These are phyloP conservation scores for Catocala fraxini DNA, from an alignment of 2,888 invertebrate species.

Conservation along the genomic window DNA sequence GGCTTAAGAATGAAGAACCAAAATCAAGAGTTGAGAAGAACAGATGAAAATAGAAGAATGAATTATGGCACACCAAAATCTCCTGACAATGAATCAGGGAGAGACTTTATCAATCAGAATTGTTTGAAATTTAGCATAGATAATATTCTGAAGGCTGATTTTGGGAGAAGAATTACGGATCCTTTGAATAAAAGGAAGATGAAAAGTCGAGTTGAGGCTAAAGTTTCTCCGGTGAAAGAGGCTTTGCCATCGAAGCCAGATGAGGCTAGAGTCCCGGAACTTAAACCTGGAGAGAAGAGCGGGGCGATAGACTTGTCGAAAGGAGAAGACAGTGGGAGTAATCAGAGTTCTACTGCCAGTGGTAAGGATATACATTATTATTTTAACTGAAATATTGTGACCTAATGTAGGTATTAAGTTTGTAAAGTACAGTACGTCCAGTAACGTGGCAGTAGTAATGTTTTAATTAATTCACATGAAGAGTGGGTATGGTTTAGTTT, in stretches of 20 bases:
- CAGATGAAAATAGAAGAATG: slow-evolving; percentile 73
- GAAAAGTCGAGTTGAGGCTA: slow-evolving; percentile 70
- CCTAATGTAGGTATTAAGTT: no score
- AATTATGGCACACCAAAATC: slow-evolving; percentile 71
- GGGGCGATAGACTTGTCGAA: slow-evolving; percentile 82
- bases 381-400: no score
- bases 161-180: slow-evolving; percentile 91
- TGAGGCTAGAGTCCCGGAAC: slow-evolving; percentile 77
- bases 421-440: no score
- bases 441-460: no score
- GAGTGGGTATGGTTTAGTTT: no score
- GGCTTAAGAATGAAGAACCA: slow-evolving; percentile 63
- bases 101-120: slow-evolving; percentile 84
- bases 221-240: slow-evolving; percentile 71
- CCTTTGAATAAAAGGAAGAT: slow-evolving; percentile 89
- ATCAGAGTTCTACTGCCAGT: slow-evolving; percentile 81
- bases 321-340: slow-evolving; percentile 79
- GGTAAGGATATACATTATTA: slow-evolving; percentile 53
- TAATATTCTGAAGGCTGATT: slow-evolving; percentile 95
- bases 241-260: slow-evolving; percentile 64
- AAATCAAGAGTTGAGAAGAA: slow-evolving; percentile 63
- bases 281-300: slow-evolving; percentile 73
- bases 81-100: slow-evolving; percentile 73
- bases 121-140: slow-evolving; percentile 94
- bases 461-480: no score